A percentile compares a stretch with the other conserved stretches of the same genome.
Evolutionary conservation across 2,888 invertebrate species (phyloP).

Genomic region (Lordiphosa fenestrarum): DNA sequence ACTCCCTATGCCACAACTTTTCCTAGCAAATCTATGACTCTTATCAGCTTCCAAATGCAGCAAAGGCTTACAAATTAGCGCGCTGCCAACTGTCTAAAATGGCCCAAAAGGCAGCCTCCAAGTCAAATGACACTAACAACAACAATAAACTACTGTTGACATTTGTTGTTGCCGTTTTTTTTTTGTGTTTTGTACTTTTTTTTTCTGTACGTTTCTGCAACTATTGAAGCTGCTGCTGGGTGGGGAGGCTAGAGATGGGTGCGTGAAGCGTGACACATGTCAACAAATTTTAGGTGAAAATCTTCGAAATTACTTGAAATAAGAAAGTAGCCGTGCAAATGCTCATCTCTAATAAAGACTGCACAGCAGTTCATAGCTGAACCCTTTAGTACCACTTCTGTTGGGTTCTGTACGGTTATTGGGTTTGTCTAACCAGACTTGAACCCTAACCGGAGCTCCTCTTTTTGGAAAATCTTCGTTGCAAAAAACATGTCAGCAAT

Average conservation of each 20-base stretch:
- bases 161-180: slow-evolving; percentile 50
- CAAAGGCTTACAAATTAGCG: slow-evolving; percentile 70
- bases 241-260: slow-evolving; percentile 11
- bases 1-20: slow-evolving; percentile 17
- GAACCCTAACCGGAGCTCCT: too few species aligned
- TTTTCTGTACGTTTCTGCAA: too few species aligned
- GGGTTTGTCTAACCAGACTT: too few species aligned
- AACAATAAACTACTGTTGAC: slow-evolving; percentile 74
- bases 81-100: slow-evolving; percentile 69
- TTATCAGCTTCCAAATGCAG: slow-evolving; percentile 68
- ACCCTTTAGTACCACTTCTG: too few species aligned
- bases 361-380: too few species aligned
- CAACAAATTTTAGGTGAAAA: too few species aligned
- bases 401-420: too few species aligned
- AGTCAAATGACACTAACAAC: slow-evolving; percentile 74
- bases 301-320: too few species aligned
- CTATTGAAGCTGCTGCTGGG: slow-evolving; percentile 32
- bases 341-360: too few species aligned
- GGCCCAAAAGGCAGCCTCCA: slow-evolving; percentile 66
- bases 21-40: slow-evolving; percentile 44
- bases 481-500: too few species aligned
- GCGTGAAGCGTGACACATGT: slow-evolving; percentile 5
- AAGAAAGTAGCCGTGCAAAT: too few species aligned
- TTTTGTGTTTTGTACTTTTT: slow-evolving; percentile 14
- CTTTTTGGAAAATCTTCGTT: too few species aligned